A percentile compares a stretch with the other conserved stretches of the same genome.
These are phyloP conservation scores for Sarcophaga caerulescens DNA, from an alignment of 2,888 invertebrate genomes.

Conservation along the genomic window DNA sequence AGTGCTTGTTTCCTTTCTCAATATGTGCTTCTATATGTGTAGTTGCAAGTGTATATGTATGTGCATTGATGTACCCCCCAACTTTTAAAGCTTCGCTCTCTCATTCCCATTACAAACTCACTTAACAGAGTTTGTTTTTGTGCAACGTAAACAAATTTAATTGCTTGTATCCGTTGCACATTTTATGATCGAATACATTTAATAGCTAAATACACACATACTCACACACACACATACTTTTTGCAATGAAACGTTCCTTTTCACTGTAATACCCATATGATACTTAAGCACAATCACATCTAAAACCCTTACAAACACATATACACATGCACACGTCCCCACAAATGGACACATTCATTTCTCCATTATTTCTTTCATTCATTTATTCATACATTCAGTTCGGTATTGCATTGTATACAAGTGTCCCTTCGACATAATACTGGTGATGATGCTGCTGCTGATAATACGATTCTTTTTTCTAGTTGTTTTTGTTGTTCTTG, in stretches of 20 bases:
- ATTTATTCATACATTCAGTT: conserved; percentile 25
- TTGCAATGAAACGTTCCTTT: background rate
- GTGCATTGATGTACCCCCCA: background rate
- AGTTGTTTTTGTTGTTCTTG: conserved; percentile 40
- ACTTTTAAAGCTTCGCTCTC: background rate
- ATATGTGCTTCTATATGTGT: conserved; percentile 3
- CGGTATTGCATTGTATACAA: conserved; percentile 43
- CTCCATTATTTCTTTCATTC: conserved; percentile 28
- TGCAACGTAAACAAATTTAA: conserved; percentile 70
- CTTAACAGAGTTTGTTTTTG: conserved; percentile 55
- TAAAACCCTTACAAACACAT: conserved; percentile 17
- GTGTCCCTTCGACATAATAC: conserved; percentile 62
- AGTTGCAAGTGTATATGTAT: no score
- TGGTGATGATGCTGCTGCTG: conserved; percentile 44
- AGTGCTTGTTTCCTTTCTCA: conserved; percentile 64
- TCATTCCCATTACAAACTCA: background rate
- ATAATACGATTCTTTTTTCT: conserved; percentile 4
- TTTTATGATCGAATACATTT: conserved; percentile 71
- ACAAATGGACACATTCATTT: conserved; percentile 18
- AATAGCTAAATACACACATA: conserved; percentile 63
- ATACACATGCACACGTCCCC: background rate
- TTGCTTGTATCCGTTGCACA: conserved; percentile 71
- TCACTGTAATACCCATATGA: conserved; percentile 25
- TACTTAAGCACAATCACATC: conserved; percentile 52
- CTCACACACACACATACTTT: background rate